phyloP scores from a whole-genome alignment of 2,888 invertebrate species.

The Mimumesa dahlbomi region DNA sequence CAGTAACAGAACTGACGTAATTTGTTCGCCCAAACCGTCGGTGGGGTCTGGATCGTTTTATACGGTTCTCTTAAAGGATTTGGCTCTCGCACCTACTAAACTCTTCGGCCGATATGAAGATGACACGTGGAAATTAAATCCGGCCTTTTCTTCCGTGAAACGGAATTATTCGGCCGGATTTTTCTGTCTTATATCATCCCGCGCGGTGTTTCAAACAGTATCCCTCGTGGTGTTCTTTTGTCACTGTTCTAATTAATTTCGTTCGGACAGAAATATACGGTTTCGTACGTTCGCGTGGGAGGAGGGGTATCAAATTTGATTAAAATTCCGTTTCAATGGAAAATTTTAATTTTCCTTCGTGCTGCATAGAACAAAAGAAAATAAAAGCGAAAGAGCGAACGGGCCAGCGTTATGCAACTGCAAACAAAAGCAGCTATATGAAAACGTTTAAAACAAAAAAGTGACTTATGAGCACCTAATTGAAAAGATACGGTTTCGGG shows the following conservation, averaged over 20 bases:
- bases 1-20: conserved; percentile 38
- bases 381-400: no score
- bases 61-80: conserved; percentile 49
- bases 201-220: conserved; percentile 20
- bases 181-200: conserved; percentile 27
- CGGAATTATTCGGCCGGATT: conserved; percentile 26
- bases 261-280: background rate
- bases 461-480: no score
- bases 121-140: conserved; percentile 39
- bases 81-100: conserved; percentile 46
- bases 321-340: background rate
- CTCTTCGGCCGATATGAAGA: conserved; percentile 39
- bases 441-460: no score
- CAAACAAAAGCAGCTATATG: no score
- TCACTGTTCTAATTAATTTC: no score
- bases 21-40: conserved; percentile 29
- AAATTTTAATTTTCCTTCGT: no score
- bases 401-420: no score
- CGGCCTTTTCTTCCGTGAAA: background rate
- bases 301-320: no score
- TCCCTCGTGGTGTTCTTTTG: no score
- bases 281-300: no score
- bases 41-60: conserved; percentile 28
- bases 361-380: no score
- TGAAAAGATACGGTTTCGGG: no score